phyloP scores from a whole-genome alignment of 1,140 invertebrate species.

The Protaetia brevitarsis region DNA sequence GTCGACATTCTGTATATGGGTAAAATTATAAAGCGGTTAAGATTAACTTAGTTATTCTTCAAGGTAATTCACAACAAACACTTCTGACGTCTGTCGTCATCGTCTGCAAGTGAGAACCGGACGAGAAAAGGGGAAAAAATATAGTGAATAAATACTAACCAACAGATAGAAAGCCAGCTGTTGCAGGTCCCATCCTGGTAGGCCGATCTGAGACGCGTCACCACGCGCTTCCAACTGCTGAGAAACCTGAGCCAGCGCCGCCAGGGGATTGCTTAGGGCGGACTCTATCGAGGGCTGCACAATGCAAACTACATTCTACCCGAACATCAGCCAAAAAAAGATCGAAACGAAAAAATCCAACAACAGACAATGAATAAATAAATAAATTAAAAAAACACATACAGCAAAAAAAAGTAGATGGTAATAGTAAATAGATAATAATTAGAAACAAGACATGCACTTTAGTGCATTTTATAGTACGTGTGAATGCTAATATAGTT shows the following conservation, averaged over 20 bases:
- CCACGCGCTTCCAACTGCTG: conserved; percentile 46
- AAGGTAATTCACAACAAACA: no score
- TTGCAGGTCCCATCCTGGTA: conserved; percentile 67
- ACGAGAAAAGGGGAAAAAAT: conserved; percentile 13
- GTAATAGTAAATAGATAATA: no score
- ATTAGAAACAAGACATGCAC: no score
- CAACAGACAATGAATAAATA: neutral
- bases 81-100: no score
- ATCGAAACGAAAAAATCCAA: neutral
- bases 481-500: no score
- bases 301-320: conserved; percentile 45
- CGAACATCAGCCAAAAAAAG: conserved; percentile 37
- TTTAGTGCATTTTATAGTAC: no score
- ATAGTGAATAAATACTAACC: conserved; percentile 54
- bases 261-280: conserved; percentile 46
- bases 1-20: no score
- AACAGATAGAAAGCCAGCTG: conserved; percentile 70
- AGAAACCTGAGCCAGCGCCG: conserved; percentile 47
- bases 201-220: conserved; percentile 52
- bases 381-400: neutral
- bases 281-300: conserved; percentile 43
- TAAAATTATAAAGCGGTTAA: no score
- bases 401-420: neutral
- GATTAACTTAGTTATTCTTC: no score
- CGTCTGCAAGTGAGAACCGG: neutral